phyloP scores from a whole-genome alignment of 2,888 invertebrate genomes.

The Keiferia lycopersicella region DNA sequence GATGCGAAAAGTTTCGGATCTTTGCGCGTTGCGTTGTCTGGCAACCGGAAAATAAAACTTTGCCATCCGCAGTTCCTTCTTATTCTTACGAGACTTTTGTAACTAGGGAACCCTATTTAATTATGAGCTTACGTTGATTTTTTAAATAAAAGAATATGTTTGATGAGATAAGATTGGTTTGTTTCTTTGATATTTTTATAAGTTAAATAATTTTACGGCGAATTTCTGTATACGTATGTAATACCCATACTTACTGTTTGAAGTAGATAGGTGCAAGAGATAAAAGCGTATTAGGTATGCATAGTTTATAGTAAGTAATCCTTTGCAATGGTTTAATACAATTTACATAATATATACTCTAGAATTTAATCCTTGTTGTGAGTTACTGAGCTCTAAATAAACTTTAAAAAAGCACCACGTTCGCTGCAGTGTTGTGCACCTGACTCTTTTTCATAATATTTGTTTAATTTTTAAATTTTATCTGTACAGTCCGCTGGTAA shows the following conservation, averaged over 20 bases:
- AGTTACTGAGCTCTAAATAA: background rate
- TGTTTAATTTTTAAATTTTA: background rate
- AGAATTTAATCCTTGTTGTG: background rate
- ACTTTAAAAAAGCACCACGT: background rate
- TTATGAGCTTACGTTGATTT: background rate
- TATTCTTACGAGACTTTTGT: slow-evolving; percentile 1
- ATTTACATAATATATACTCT: no score
- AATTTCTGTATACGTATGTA: no score
- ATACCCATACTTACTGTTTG: no score
- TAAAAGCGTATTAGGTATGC: no score
- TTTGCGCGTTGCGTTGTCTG: slow-evolving; percentile 5
- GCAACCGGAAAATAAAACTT: slow-evolving; percentile 8
- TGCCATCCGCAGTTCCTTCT: background rate
- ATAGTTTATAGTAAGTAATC: no score
- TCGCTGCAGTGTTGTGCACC: background rate
- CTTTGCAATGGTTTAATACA: background rate
- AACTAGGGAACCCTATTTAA: slow-evolving; percentile 6
- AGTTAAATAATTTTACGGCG: no score
- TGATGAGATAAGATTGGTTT: no score
- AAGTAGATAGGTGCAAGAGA: no score
- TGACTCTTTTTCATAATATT: background rate
- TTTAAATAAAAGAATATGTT: background rate
- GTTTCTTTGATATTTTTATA: no score
- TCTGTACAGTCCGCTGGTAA: background rate
- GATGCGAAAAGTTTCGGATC: slow-evolving; percentile 7